Conservation (phyloP, 1,140 invertebrate species). For the Zaprionus vittiger region DNA sequence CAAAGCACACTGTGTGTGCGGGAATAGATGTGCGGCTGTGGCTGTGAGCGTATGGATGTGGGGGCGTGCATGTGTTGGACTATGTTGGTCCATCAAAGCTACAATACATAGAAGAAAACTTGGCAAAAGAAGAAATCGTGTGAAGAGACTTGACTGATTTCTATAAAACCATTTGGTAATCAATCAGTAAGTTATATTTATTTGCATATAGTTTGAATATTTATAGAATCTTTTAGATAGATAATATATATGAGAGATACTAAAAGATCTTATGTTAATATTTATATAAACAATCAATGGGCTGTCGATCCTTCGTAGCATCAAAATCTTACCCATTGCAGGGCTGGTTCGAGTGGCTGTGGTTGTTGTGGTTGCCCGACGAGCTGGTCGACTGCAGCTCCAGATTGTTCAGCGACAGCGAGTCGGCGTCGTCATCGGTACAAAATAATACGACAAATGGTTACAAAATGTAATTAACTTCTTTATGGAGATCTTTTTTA, state of each 20-base stretch:
- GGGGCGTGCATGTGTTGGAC: not conserved
- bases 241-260: no score
- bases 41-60: not conserved
- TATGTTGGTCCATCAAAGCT: not conserved
- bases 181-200: not conserved
- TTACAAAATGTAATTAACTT: no score
- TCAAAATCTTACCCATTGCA: no score
- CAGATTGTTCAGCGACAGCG: constrained; percentile 89
- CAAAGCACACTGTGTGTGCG: constrained; percentile 5
- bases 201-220: no score
- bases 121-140: constrained; percentile 53
- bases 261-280: no score
- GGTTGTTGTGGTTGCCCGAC: constrained; percentile 83
- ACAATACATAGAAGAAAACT: constrained; percentile 2
- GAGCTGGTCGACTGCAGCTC: constrained; percentile 86
- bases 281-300: no score
- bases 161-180: not conserved
- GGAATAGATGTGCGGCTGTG: not conserved
- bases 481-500: no score
- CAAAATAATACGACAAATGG: no score
- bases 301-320: no score
- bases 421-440: constrained; percentile 92
- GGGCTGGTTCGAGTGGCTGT: constrained; percentile 69
- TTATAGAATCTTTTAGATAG: no score
- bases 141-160: constrained; percentile 24